Base-by-base conservation (phyloP, 1,140 invertebrate genomes). In the Drosophila albomicans region DNA sequence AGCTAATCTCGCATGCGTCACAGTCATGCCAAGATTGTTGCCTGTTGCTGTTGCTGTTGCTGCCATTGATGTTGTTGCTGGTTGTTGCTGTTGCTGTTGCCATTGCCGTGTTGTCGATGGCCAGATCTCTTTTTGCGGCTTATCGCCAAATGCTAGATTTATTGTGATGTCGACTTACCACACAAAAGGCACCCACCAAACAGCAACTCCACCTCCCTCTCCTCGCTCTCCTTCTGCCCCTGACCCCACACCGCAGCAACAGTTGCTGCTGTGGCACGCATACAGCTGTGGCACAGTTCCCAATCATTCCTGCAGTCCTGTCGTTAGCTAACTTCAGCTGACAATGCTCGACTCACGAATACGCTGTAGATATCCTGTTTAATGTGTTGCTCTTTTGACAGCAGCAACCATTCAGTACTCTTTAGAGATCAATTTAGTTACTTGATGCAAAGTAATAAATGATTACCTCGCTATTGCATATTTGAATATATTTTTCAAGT, bases 1-100 rank as follows among this genome's bases (percentile, higher is more conserved):
- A 81, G 85, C 85, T 84, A 88, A 89, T 88, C 84, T 89, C 68
- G 84, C 79, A 87, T 87, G 84, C 84, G 84, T 87, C 85, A 87
- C 76, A 88, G 82, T 87, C 82, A 74, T 56, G 57, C 79, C 73
- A 57, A 38, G 15, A 80, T 75, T 65, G 73, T 56, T 75, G 77
- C 8, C 4, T 11, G 54, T 68, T 57, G 30, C n/a, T 38, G n/a
- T 35, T 32, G 74, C 30, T 38, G 72, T 28, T 13, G 25, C 63
- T 52, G 25, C 10, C 7, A 16, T 20, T 16, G 74, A 28, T 61
- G 71, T 61, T 62, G 71, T 43, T 73, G 68, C n/a, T 13, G 43
- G 15, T 48, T 48, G 15, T 48, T 48, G 15, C 11, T 30, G 51
- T 28, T 51, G 28, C 30, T 52, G 49, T 15, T 32, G 35, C 28